Conservation (phyloP, 1,140 invertebrate genomes). For the Trichonephila clavata region DNA sequence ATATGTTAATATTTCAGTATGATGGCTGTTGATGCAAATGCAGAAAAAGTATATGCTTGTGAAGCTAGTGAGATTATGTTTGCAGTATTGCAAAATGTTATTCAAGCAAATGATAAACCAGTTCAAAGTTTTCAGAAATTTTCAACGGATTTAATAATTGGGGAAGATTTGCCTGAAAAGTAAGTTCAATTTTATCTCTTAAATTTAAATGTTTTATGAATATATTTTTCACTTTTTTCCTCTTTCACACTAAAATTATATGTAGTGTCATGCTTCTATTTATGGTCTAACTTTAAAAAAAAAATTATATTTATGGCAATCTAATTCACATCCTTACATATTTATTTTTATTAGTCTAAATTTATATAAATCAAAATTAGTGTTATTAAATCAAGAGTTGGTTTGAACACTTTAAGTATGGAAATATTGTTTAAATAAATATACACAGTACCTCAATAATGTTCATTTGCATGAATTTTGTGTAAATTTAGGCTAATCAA, state of each 20-base stretch:
- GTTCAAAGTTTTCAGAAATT: conserved; percentile 81
- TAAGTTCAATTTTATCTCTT: conserved; percentile 72
- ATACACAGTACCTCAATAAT: not conserved
- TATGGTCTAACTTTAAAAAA: no score
- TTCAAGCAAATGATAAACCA: conserved; percentile 82
- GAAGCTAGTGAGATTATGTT: conserved; percentile 86
- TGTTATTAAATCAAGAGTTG: no score
- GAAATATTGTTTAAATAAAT: no score
- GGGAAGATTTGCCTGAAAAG: conserved; percentile 83
- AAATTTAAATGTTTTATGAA: not conserved
- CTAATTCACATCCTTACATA: no score
- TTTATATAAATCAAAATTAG: no score
- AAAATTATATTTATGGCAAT: no score
- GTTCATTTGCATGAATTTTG: no score
- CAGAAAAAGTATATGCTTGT: conserved; percentile 84
- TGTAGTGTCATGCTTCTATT: no score
- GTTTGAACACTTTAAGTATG: no score
- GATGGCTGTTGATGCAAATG: conserved; percentile 84
- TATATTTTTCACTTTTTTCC: not conserved
- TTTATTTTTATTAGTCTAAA: no score
- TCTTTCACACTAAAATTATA: not conserved
- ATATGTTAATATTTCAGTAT: conserved; percentile 81
- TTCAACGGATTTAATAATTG: conserved; percentile 83
- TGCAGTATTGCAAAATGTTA: conserved; percentile 84
- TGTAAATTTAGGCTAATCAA: no score